phyloP scores from a whole-genome alignment of 2,113 vertebrate genomes.

The Carassius gibelio region DNA sequence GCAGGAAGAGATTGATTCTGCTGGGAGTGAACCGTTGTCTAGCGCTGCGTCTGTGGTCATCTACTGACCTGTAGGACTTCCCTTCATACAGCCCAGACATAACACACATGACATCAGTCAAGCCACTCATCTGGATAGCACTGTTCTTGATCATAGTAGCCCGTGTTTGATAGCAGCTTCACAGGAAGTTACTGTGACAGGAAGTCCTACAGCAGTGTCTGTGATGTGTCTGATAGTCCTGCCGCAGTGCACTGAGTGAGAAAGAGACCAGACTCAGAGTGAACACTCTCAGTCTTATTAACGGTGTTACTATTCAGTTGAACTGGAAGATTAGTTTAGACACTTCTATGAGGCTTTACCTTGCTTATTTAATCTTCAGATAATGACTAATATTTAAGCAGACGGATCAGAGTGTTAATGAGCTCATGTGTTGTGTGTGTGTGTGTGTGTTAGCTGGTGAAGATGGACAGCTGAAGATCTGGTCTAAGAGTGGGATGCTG shows the following conservation, averaged over 20 bases:
- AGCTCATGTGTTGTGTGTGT: not conserved
- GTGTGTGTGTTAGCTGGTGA: conserved; percentile 84
- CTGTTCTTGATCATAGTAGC: not conserved
- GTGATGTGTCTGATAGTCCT: too few species aligned
- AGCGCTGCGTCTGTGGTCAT: too few species aligned
- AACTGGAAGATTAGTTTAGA: too few species aligned
- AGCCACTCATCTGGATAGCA: not conserved
- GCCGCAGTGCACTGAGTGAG: too few species aligned
- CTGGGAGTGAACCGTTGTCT: too few species aligned
- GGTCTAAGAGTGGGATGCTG: conserved; percentile 98
- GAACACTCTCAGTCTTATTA: too few species aligned
- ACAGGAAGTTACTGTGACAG: not conserved
- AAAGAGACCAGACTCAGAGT: too few species aligned
- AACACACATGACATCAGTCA: not conserved
- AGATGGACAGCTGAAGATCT: conserved; percentile 98
- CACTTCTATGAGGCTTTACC: too few species aligned
- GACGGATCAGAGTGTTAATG: not conserved
- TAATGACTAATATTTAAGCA: not conserved
- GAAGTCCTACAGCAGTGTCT: not conserved
- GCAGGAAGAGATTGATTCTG: too few species aligned
- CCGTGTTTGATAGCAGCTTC: not conserved
- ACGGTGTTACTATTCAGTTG: too few species aligned
- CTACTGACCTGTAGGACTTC: not conserved
- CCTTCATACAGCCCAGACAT: not conserved
- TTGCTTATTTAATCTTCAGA: not conserved